Percentiles rank a stretch among this genome's conserved stretches.
These are phyloP conservation scores for Halocaridina rubra DNA, from an alignment of 2,888 invertebrate species.

Conservation along the genomic window DNA sequence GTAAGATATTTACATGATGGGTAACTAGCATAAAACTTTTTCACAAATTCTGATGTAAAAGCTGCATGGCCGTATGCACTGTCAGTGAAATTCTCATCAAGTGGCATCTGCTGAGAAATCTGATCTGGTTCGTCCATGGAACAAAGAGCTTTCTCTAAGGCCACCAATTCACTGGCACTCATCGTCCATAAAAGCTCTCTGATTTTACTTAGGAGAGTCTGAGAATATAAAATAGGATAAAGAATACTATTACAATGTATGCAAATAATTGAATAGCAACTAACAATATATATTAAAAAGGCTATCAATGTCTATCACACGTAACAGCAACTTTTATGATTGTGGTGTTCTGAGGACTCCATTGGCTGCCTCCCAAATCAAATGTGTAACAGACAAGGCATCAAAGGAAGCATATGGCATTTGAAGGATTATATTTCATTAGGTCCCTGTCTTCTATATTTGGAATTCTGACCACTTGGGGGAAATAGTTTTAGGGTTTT, in stretches of 20 bases:
- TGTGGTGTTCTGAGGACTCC: too few species aligned
- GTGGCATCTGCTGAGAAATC: constrained; percentile 2
- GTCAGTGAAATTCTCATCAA: constrained; percentile 7
- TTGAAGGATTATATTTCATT: too few species aligned
- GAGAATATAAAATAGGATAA: constrained; percentile 57
- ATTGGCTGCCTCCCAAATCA: too few species aligned
- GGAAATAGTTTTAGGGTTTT: too few species aligned
- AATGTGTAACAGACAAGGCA: too few species aligned
- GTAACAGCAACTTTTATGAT: too few species aligned
- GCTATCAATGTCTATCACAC: too few species aligned
- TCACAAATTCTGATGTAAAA: constrained; percentile 52
- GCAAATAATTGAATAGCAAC: neutral
- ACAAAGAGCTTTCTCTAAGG: constrained; percentile 88
- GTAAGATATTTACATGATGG: constrained; percentile 50
- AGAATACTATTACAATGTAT: neutral
- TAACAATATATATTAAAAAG: neutral
- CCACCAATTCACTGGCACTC: constrained; percentile 84
- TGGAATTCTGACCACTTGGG: too few species aligned
- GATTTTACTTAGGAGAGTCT: constrained; percentile 88
- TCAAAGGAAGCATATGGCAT: too few species aligned
- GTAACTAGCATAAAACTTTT: constrained; percentile 48
- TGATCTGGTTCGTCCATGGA: constrained; percentile 81
- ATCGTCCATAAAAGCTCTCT: constrained; percentile 90
- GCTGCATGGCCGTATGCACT: constrained; percentile 32
- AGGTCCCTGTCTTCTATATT: too few species aligned